Evolutionary conservation across 1,140 invertebrate species (phyloP).

Genomic region (Geopemphigus sp.): DNA sequence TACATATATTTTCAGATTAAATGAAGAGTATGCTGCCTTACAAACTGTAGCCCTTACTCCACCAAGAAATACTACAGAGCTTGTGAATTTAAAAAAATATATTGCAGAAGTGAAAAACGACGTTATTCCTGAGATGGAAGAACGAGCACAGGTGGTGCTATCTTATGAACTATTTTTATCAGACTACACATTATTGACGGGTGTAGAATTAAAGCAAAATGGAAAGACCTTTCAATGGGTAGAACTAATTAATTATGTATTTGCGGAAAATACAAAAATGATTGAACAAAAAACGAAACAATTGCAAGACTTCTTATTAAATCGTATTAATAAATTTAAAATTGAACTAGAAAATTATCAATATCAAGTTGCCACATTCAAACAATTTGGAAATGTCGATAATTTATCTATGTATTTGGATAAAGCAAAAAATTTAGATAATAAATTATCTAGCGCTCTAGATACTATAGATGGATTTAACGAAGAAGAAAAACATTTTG

Average conservation of each 20-base stretch:
- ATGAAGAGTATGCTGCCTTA: conserved; percentile 81
- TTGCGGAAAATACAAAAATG: conserved; percentile 78
- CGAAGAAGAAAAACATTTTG: conserved; percentile 85
- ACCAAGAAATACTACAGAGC: conserved; percentile 77
- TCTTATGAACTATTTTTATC: conserved; percentile 69
- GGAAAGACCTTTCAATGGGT: conserved; percentile 82
- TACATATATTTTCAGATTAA: conserved; percentile 64
- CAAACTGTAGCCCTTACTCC: conserved; percentile 73
- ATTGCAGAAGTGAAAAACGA: conserved; percentile 72
- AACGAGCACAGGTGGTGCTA: conserved; percentile 65
- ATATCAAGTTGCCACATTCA: conserved; percentile 80
- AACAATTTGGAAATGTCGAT: conserved; percentile 84
- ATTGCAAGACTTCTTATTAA: conserved; percentile 77
- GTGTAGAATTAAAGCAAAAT: conserved; percentile 82
- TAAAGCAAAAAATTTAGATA: conserved; percentile 73
- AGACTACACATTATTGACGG: conserved; percentile 74
- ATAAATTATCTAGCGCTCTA: conserved; percentile 68
- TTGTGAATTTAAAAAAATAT: conserved; percentile 80
- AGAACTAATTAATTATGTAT: conserved; percentile 71
- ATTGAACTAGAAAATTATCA: conserved; percentile 79
- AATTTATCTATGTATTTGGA: conserved; percentile 81
- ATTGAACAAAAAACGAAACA: conserved; percentile 79
- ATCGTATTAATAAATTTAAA: conserved; percentile 66
- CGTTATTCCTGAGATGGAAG: conserved; percentile 72
- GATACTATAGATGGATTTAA: conserved; percentile 87